Base-by-base conservation (phyloP, 1,140 invertebrate species). In the Chymomyza costata region DNA sequence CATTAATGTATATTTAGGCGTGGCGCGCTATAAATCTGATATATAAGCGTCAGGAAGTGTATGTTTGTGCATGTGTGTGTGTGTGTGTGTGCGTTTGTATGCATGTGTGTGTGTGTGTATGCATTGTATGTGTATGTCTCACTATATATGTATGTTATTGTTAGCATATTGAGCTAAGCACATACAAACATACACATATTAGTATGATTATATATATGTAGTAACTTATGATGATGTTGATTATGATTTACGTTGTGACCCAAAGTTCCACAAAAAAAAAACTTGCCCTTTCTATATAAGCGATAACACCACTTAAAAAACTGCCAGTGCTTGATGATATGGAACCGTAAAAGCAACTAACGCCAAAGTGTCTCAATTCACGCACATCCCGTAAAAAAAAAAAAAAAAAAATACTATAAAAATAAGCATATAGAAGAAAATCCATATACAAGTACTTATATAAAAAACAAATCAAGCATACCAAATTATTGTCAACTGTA, bases 281-380 rank as follows among this genome's bases (percentile, higher is more conserved):
- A 38, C 54, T 51, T 52, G 40, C 54, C 48, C n/a, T n/a, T n/a
- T n/a, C n/a, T n/a, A n/a, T n/a, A n/a, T n/a, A n/a, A 64, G 65
- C 54, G 46, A 48, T 50, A 61, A 56, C 53, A 65, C 53, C 58
- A 63, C 54, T 65, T 61, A 56, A 34, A 50, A 53, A 76, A 76
- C 71, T 76, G 71, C 71, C 71, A 78, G 59, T 51, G 66, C 51
- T 69, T 52, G 51, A 45, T 31, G 25, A 47, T 21, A 59, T 16
- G 17, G 35, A 41, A 35, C 40, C 39, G 31, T 17, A 46, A 17
- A 14, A 8, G 32, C 17, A 54, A 45, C n/a, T n/a, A n/a, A n/a
- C n/a, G n/a, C n/a, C n/a, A n/a, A n/a, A n/a, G n/a, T n/a, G n/a
- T n/a, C n/a, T n/a, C n/a, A n/a, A n/a, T n/a, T n/a, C n/a, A n/a